Percentiles rank a stretch among this genome's conserved stretches.
These are phyloP conservation scores for Doris montereyensis DNA, from an alignment of 2,888 invertebrate species.

Conservation along the genomic window DNA sequence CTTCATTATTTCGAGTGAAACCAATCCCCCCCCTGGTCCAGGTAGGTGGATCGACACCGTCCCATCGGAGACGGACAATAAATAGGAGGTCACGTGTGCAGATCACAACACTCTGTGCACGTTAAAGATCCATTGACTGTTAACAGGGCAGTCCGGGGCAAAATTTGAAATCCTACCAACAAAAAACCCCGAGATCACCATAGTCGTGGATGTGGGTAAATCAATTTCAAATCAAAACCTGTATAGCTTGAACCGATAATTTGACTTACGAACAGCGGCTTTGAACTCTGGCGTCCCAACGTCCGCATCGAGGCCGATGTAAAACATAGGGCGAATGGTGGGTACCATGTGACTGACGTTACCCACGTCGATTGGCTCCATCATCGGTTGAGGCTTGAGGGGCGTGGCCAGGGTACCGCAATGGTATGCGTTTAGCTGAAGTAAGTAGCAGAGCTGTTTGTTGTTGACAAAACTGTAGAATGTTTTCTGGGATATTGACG, in stretches of 20 bases:
- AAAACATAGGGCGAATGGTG: conserved; percentile 29
- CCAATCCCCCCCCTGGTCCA: no score
- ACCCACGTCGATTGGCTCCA: conserved; percentile 25
- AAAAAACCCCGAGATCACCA: no score
- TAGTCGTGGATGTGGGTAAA: no score
- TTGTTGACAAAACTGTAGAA: conserved; percentile 33
- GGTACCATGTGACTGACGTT: conserved; percentile 30
- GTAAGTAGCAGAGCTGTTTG: conserved; percentile 14
- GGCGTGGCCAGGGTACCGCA: conserved; percentile 36
- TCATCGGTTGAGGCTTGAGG: not conserved
- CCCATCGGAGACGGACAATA: no score
- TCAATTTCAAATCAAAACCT: not conserved
- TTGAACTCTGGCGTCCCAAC: conserved; percentile 28
- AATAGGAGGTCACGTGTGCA: no score
- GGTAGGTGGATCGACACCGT: no score
- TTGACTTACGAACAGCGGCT: conserved; percentile 27
- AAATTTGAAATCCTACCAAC: no score
- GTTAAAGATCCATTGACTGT: no score
- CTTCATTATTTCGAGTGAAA: not conserved
- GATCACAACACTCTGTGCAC: no score
- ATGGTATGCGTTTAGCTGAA: conserved; percentile 38
- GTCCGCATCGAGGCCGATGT: conserved; percentile 29
- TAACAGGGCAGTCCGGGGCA: no score
- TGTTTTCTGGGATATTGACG: conserved; percentile 16
- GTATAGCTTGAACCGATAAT: not conserved